Base-by-base conservation (phyloP, 2,113 vertebrate species). In the Acrocephalus kingi region DNA sequence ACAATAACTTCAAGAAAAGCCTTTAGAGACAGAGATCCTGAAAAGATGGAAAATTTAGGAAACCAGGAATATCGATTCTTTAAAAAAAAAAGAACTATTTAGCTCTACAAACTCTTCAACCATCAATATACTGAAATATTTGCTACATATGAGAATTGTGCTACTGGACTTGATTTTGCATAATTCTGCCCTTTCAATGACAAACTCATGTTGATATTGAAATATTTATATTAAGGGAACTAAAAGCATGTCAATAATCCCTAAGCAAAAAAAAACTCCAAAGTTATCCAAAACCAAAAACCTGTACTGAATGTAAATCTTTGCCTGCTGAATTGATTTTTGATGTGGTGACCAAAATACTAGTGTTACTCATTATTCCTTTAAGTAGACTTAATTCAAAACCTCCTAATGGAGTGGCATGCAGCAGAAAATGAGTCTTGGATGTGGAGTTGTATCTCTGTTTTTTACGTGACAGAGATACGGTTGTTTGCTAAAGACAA, bases 241-340 rank as follows among this genome's bases (percentile, higher is more conserved):
- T 55, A 30, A 79, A 73, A 64, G 4, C 21, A 82, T 14, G 20
- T 23, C 37, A 76, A 30, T 74, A 71, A 61, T 33, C 6, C 10
- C 15, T 14, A 49, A 63, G 22, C 0, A 1, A 58, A 61, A 58
- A 61, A 21, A 15, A 15, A 41, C 20, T 7, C 12, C 11, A 49
- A 49, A 27, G 28, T 6, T 28, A 27, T 5, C 5, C 8, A 37
- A 31, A 37, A 9, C n/a, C 13, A 41, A 31, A 31, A 6, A 27
- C 5, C 4, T 15, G 2, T 25, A 35, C 3, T 37, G 31, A 55
- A 52, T 0, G 1, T 22, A 31, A 20, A 72, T 5, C 15, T 89
- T 61, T 21, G 1, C 19, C 22, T n/a, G 25, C 9, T 39, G 20
- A 75, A 71, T 17, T 48, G 24, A 17, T 62, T 79, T 74, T 71